Evolutionary conservation across 2,888 invertebrate genomes (phyloP).

Genomic region (Apamea epomidion): DNA sequence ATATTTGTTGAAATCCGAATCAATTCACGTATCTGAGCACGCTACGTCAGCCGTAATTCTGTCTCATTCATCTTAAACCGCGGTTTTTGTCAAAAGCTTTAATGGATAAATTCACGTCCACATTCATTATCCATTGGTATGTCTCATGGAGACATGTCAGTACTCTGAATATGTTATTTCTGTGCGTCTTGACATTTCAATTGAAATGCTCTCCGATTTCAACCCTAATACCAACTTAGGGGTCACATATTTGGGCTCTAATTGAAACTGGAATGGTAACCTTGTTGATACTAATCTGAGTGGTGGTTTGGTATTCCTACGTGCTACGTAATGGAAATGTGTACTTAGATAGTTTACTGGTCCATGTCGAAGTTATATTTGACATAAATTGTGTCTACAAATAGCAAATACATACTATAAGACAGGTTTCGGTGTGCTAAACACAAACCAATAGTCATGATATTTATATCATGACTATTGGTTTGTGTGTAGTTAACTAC

Average conservation of each 20-base stretch:
- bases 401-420: neutral
- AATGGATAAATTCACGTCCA: conserved; percentile 15
- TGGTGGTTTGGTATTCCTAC: conserved; percentile 35
- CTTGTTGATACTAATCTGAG: conserved; percentile 51
- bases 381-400: neutral
- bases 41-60: neutral
- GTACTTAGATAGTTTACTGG: conserved; percentile 18
- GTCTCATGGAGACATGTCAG: neutral
- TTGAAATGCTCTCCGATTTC: conserved; percentile 41
- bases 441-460: neutral
- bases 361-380: neutral
- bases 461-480: neutral
- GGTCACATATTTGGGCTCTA: conserved; percentile 44
- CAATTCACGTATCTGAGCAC: conserved; percentile 1
- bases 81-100: conserved; percentile 1
- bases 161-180: conserved; percentile 35
- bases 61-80: conserved; percentile 11
- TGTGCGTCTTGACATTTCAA: conserved; percentile 38
- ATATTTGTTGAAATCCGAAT: neutral
- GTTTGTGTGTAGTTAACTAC: neutral
- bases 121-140: conserved; percentile 16
- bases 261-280: conserved; percentile 54
- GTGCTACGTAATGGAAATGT: conserved; percentile 19
- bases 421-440: neutral
- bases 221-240: conserved; percentile 38